phyloP scores from a whole-genome alignment of 2,113 vertebrate genomes.

The Pluvialis apricaria region DNA sequence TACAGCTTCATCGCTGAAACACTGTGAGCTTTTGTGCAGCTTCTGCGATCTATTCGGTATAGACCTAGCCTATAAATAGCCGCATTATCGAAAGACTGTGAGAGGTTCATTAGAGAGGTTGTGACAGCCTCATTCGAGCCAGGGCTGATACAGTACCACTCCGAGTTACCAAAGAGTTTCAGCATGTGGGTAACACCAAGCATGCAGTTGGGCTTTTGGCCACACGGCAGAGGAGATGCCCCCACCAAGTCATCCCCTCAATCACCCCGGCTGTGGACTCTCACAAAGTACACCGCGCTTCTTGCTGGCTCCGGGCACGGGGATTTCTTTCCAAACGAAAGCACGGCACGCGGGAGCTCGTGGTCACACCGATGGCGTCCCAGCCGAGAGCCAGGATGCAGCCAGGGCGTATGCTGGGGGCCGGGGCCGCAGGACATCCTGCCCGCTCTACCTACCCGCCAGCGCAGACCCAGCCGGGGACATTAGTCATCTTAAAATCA shows the following conservation, averaged over 20 bases:
- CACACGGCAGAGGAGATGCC: background rate
- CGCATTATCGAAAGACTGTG: background rate
- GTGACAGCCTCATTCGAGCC: background rate
- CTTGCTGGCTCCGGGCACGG: background rate
- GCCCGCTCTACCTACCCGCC: background rate
- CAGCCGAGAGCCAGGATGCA: background rate
- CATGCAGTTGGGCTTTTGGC: background rate
- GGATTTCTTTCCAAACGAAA: background rate
- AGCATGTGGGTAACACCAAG: background rate
- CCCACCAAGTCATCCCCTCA: background rate
- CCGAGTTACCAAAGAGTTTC: background rate
- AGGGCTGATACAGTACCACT: background rate
- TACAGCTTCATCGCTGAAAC: background rate
- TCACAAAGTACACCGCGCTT: background rate
- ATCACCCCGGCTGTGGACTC: fast-evolving
- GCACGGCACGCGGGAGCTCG: fast-evolving
- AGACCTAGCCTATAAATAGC: slow-evolving; percentile 35
- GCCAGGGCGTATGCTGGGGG: background rate
- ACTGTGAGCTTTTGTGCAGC: slow-evolving; percentile 13
- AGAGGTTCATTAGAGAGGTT: slow-evolving; percentile 35
- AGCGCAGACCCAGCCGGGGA: background rate
- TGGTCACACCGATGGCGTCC: background rate
- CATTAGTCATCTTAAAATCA: slow-evolving; percentile 5
- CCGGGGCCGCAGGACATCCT: background rate
- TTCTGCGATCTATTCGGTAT: slow-evolving; percentile 5